These are phyloP conservation scores for Agonopterix heracliana DNA, from an alignment of 2,888 invertebrate genomes.

Conservation along the genomic window DNA sequence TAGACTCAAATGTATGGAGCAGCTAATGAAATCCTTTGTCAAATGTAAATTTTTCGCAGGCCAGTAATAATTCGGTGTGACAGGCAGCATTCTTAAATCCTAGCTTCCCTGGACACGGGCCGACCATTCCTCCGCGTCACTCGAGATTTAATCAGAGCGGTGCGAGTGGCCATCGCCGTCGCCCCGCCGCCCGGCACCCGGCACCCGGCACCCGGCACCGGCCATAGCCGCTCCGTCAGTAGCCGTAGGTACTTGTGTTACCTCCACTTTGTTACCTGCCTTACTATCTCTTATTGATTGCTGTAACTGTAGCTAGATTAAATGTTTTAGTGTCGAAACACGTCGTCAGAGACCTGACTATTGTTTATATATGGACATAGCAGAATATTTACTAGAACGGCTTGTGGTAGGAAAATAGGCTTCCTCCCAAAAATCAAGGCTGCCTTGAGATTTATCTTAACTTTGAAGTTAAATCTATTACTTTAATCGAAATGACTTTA, in stretches of 20 bases:
- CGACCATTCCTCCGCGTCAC: constrained; percentile 56
- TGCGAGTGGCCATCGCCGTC: not conserved
- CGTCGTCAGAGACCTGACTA: no score
- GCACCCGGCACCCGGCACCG: not conserved
- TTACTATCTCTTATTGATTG: not conserved
- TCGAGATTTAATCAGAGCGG: constrained; percentile 52
- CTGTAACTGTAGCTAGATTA: no score
- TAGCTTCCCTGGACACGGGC: constrained; percentile 28
- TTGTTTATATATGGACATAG: no score
- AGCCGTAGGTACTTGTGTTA: not conserved
- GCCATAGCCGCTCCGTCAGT: not conserved
- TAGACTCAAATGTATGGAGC: not conserved
- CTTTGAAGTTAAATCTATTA: no score
- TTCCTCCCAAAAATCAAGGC: no score
- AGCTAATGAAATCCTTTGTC: not conserved
- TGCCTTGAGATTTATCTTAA: no score
- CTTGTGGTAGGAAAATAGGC: no score
- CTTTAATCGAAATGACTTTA: no score
- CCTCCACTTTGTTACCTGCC: not conserved
- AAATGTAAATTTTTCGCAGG: not conserved
- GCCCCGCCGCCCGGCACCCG: not conserved
- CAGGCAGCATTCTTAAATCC: constrained; percentile 19
- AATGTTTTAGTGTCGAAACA: no score
- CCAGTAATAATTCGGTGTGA: constrained; percentile 19
- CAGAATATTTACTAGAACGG: no score